phyloP scores from a whole-genome alignment of 1,140 invertebrate species.

The Trinorchestia longiramus region DNA sequence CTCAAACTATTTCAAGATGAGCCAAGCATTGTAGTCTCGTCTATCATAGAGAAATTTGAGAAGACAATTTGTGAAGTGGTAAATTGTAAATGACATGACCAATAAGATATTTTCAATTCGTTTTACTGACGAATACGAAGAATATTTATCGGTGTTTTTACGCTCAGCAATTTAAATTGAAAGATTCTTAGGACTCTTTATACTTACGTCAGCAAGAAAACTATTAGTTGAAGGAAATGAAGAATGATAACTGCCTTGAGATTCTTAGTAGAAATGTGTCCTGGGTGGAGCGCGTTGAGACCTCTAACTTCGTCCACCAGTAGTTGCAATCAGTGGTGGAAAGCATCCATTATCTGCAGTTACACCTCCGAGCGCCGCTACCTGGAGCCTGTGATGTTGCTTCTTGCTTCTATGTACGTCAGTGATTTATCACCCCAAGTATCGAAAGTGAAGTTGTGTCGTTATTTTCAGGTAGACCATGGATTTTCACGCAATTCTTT shows the following conservation, averaged over 20 bases:
- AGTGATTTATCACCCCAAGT: not conserved
- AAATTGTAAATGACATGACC: not conserved
- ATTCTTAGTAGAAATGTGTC: not conserved
- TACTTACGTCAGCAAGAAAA: not conserved
- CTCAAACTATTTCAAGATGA: no score
- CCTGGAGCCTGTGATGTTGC: not conserved
- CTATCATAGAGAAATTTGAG: not conserved
- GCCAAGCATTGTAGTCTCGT: not conserved
- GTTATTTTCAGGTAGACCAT: not conserved
- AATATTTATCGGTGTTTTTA: not conserved
- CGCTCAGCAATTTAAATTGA: not conserved
- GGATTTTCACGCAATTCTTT: not conserved
- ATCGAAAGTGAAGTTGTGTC: not conserved
- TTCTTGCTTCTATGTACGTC: not conserved
- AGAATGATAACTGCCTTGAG: not conserved
- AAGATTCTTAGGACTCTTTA: not conserved
- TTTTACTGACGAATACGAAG: not conserved
- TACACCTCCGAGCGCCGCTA: not conserved
- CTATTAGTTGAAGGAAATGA: not conserved
- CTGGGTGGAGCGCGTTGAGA: not conserved
- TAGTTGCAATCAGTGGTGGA: not conserved
- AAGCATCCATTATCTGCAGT: not conserved
- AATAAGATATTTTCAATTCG: not conserved
- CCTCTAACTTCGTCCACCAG: not conserved
- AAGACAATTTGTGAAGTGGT: not conserved